Base-by-base conservation (phyloP, 2,113 vertebrate species). In the Amphiprion ocellaris region DNA sequence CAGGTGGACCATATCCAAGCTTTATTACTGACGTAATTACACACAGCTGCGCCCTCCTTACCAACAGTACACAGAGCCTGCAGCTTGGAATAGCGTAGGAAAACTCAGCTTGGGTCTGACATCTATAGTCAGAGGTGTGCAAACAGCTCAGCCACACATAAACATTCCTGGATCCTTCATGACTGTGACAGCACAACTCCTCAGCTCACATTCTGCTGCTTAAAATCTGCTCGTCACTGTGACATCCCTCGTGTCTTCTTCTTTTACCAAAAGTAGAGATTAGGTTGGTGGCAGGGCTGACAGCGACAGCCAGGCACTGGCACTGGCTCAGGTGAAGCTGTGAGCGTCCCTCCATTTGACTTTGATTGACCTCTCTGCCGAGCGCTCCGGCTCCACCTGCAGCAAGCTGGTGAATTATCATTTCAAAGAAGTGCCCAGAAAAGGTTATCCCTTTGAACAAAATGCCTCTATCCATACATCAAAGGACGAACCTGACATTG, bases 381-480 rank as follows among this genome's bases (percentile, higher is more conserved):
- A 79, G 83, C 75, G 87, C 83, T 49, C 74, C 66, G 26, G 87
- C 89, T 91, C 79, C 88, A 89, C 89, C 91, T 74, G 84, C 90
- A 92, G 83, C 86, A 85, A 89, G 85, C 75, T 72, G 64, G 75
- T 44, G 75, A 90, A 94, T 94, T 93, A 95, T 92, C 92, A 94
- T 93, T 94, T 94, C 93, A 94, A 94, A 94, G 92, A 87, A 79
- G 80, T 78, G 86, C 84, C 90, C 90, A 83, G 86, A 89, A 94
- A 94, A 95, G 93, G 92, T 94, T 93, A 91, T 89, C 79, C 91
- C 92, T 95, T 95, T 94, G 90, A 94, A 93, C 92, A 94, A 93
- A 95, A 94, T 77, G 87, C 86, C 91, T 90, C 82, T 81, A 92
- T 93, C 90, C 84, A 92, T 88, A 92, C 90, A 94, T 94, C 90